Evolutionary conservation across 2,113 vertebrate species (phyloP).

Genomic region (Mionectes macconnelli): DNA sequence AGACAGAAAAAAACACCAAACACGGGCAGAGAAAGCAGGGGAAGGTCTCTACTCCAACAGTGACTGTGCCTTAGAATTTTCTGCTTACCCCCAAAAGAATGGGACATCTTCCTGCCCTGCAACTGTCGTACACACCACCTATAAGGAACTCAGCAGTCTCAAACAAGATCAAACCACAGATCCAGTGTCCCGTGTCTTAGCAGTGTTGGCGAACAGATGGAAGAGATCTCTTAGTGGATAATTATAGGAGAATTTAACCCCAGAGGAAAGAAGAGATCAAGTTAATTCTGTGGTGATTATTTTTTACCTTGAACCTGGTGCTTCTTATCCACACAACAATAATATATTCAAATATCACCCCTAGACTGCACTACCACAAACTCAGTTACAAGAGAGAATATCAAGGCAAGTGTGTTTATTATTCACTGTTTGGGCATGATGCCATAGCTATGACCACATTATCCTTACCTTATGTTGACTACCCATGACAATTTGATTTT

Average conservation of each 20-base stretch:
- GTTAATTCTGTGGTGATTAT: neutral
- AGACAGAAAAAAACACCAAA: neutral
- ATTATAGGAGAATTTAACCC: constrained; percentile 1
- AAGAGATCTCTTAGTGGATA: neutral
- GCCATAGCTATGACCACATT: neutral
- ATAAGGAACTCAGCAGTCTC: neutral
- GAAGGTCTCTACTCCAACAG: neutral
- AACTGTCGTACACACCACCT: neutral
- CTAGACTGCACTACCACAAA: neutral
- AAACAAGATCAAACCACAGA: neutral
- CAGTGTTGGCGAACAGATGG: neutral
- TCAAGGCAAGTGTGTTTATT: neutral
- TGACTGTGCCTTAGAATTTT: neutral
- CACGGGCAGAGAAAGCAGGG: neutral
- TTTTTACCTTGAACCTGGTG: neutral
- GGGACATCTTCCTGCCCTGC: neutral
- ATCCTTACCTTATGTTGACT: neutral
- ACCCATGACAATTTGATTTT: neutral
- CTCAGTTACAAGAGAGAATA: neutral
- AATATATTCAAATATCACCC: neutral
- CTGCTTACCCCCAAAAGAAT: neutral
- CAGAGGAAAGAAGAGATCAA: neutral
- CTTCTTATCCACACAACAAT: neutral
- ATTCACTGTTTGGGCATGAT: neutral
- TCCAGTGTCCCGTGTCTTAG: neutral